Evolutionary conservation across 2,797 vertebrate species (phyloP), one percentile per base, ranked within the genome.

Genomic region (Argentina silus): DNA sequence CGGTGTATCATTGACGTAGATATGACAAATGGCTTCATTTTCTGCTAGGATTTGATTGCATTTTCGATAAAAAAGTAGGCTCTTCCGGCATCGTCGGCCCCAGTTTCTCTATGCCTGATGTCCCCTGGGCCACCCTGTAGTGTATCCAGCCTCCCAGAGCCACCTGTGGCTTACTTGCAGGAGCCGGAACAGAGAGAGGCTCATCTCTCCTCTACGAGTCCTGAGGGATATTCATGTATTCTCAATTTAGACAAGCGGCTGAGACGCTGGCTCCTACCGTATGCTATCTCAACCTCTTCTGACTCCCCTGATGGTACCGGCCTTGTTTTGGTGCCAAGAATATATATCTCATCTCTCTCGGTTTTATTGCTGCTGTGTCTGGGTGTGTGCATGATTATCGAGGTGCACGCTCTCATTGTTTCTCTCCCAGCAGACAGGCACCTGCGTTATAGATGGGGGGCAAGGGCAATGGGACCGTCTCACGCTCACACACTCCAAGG

Each of bases 151-250:
- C 82, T 79, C 74, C 68, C 66, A 72, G 76, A 69, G 78, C 77
- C 80, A 89, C 89, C 82, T 88, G 88, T 85, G 76, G 78, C 76
- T 82, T 80, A 83, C 82, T 86, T 84, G 83, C 86, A 79, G 75
- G 79, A 82, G 73, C 75, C 50, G 80, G 71, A 87, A 86, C 76
- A 89, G 72, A 89, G 78, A 80, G 66, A 78, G 74, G 27, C 27
- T 69, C 48, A 65, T 53, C 68, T 77, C 61, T 87, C 70, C 55
- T 81, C 67, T 48, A 27, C 36, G 64, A 51, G 79, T 89, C 85
- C 84, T 76, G 27, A 27, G 72, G 78, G 81, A 75, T 43, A 21
- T 72, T 79, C 76, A 79, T 56, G 81, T 80, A 69, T 75, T 87
- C 85, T 82, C 81, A 75, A 78, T 81, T 87, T 86, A 89, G 86